phyloP scores from a whole-genome alignment of 2,113 vertebrate genomes.

The Gymnocephalus cernua region DNA sequence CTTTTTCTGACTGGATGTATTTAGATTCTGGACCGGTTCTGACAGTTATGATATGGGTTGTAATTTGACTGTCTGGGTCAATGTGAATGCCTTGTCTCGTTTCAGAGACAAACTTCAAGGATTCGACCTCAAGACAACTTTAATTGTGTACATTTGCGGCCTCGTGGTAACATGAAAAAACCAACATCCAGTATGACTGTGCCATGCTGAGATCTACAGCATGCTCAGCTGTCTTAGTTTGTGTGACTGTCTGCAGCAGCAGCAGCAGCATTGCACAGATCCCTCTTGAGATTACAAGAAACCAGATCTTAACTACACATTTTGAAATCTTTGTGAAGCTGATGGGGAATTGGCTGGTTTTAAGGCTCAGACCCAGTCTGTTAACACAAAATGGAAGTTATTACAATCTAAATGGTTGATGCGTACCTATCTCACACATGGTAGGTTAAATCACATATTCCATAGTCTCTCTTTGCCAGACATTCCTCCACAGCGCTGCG shows the following conservation, averaged over 20 bases:
- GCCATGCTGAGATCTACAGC: neutral
- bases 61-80: conserved; percentile 78
- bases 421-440: no score
- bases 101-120: conserved; percentile 36
- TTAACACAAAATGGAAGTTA: no score
- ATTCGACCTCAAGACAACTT: conserved; percentile 37
- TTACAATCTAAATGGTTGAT: no score
- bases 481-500: no score
- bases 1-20: conserved; percentile 29
- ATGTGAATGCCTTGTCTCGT: conserved; percentile 28
- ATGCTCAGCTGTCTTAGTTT: conserved; percentile 22
- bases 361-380: no score
- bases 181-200: conserved; percentile 6
- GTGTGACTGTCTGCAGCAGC: neutral
- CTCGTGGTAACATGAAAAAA: conserved; percentile 36
- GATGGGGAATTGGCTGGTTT: no score
- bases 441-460: no score
- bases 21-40: conserved; percentile 20
- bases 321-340: neutral
- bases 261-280: neutral
- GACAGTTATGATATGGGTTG: conserved; percentile 25
- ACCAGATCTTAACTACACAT: neutral
- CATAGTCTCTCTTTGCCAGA: no score
- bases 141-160: conserved; percentile 45
- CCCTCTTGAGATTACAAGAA: neutral